Evolutionary conservation across 2,888 invertebrate species (phyloP).

Genomic region (Spisula solida): DNA sequence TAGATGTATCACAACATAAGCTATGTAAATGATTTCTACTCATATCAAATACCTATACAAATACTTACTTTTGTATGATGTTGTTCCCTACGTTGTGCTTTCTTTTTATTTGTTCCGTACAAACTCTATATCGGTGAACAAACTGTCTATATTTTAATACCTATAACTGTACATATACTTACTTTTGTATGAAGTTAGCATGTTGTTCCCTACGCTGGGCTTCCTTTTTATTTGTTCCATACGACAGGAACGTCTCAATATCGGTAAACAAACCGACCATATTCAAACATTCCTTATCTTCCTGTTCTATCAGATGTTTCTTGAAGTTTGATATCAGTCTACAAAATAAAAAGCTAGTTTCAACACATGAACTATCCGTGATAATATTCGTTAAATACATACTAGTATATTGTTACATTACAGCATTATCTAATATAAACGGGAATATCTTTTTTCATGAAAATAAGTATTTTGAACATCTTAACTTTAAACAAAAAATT

Average conservation of each 20-base stretch:
- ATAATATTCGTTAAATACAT: no score
- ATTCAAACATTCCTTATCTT: conserved; percentile 82
- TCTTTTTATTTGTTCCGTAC: conserved; percentile 81
- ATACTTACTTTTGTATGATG: conserved; percentile 81
- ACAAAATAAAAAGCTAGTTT: conserved; percentile 28
- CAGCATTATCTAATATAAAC: no score
- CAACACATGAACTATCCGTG: not conserved
- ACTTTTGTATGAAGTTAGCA: conserved; percentile 81
- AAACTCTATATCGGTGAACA: conserved; percentile 84
- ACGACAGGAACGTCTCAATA: conserved; percentile 81
- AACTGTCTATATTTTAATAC: conserved; percentile 77
- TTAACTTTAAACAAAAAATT: no score
- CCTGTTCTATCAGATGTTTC: conserved; percentile 83
- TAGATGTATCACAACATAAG: no score
- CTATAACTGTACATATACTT: conserved; percentile 44
- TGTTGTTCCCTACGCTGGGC: conserved; percentile 77
- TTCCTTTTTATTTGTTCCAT: conserved; percentile 82
- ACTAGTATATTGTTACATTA: no score
- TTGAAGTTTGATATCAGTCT: conserved; percentile 86
- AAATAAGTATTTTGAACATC: no score
- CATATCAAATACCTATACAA: no score
- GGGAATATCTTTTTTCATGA: no score
- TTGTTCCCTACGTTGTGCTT: conserved; percentile 76
- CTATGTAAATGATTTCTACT: no score
- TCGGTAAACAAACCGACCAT: conserved; percentile 84